Base-by-base conservation (phyloP, 1,140 invertebrate species). In the Philopotamus ludificatus region DNA sequence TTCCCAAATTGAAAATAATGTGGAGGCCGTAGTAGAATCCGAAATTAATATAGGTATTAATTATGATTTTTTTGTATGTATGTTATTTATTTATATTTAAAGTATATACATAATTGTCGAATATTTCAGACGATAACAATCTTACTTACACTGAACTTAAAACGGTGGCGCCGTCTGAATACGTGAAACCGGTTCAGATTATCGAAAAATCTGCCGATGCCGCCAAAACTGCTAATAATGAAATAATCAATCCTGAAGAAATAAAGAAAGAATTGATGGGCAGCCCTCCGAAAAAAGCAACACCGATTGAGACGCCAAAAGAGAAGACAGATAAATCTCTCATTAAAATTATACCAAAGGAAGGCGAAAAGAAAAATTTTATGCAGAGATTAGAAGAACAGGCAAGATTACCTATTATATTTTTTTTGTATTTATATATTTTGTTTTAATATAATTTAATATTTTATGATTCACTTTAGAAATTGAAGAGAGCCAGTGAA, bases 201-300 rank as follows among this genome's bases (percentile, higher is more conserved):
- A 21, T 61, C 9, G 23, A 57, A 23, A 25, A 26, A 65, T 22
- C 23, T 15, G 23, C 53, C 16, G n/a, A 9, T 53, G n/a, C 42
- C 8, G 18, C 26, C 16, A 67, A 64, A 45, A 60, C 72, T 15
- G 69, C 59, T 51, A 75, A 12, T 12, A 4, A 75, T 39, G n/a
- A n/a, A n/a, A 44, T 77, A 44, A 67, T 71, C 10, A 80, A 75
- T 72, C 72, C 72, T 16, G 77, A 79, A 63, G 75, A 76, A 55
- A 71, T 76, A 1, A 80, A 78, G 68, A 71, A 51, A 44, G 57
- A 65, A 42, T 21, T 8, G 1, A 57, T 16, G 23, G 15, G 12
- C 28, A 34, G 12, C 4, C 12, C 28, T 34, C 12, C 12, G 28
- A 34, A 34, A 34, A 34, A 34, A 34, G 4, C 28, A 12, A 4